Evolutionary conservation across 2,797 vertebrate species (phyloP).

Genomic region (Geotrypetes seraphini): DNA sequence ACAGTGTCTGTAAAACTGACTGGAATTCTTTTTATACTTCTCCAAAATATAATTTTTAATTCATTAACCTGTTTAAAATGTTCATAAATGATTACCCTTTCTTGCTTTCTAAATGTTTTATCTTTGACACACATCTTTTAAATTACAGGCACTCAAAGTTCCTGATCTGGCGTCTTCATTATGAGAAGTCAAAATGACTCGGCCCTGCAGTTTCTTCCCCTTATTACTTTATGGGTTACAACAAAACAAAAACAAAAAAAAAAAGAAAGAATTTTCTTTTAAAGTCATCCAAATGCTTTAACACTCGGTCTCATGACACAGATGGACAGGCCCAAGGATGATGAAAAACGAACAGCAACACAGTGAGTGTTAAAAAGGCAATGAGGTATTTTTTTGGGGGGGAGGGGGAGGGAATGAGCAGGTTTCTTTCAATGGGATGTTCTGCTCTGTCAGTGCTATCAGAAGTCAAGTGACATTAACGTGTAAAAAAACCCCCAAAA

Average conservation of each 20-base stretch:
- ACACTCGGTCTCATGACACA: conserved; percentile 23
- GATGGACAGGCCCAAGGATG: conserved; percentile 12
- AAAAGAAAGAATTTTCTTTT: too few relatives aligned
- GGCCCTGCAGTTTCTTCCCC: too few relatives aligned
- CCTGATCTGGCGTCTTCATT: conserved; percentile 22
- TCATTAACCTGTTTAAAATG: conserved; percentile 23
- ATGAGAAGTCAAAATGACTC: conserved; percentile 3
- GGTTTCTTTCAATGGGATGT: conserved; percentile 42
- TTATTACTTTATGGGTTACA: too few relatives aligned
- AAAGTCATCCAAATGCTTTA: too few relatives aligned
- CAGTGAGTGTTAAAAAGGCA: neutral
- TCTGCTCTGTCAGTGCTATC: conserved; percentile 50
- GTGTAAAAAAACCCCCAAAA: conserved; percentile 34
- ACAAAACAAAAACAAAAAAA: too few relatives aligned
- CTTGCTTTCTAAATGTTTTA: conserved; percentile 14
- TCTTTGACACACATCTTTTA: neutral
- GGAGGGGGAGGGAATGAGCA: conserved; percentile 26
- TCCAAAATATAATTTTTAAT: too few relatives aligned
- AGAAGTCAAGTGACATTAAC: conserved; percentile 42
- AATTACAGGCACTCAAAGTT: neutral
- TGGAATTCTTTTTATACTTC: neutral
- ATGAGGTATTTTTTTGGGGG: neutral
- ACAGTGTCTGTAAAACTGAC: conserved; percentile 24
- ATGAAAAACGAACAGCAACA: conserved; percentile 33
- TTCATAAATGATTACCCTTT: conserved; percentile 31